A percentile compares a stretch with the other conserved stretches of the same genome.
phyloP scores from a whole-genome alignment of 1,140 invertebrate genomes.

The Acyrthosiphon pisum region DNA sequence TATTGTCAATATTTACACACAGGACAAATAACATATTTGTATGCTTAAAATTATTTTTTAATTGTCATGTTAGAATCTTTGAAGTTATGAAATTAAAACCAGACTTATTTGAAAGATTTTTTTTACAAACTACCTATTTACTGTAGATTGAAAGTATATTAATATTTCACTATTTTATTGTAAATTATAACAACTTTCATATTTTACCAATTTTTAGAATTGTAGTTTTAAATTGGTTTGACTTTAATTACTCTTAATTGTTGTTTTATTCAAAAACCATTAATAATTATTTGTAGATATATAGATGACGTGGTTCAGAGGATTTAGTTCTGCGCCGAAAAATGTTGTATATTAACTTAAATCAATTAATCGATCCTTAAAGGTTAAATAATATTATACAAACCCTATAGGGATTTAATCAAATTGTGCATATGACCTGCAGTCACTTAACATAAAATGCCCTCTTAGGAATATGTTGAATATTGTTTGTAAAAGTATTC shows the following conservation, averaged over 20 bases:
- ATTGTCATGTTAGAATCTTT: too few species aligned
- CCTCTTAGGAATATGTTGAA: neutral
- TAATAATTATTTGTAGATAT: too few species aligned
- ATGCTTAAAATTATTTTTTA: too few species aligned
- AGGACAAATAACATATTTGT: too few species aligned
- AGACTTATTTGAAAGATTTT: neutral
- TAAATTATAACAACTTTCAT: neutral
- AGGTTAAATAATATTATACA: neutral
- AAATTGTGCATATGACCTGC: neutral
- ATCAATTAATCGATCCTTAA: neutral
- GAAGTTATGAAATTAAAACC: neutral
- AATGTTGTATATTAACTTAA: neutral
- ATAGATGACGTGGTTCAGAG: too few species aligned
- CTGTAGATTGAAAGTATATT: too few species aligned
- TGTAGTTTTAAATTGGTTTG: neutral
- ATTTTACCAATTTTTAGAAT: neutral
- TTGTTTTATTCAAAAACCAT: neutral
- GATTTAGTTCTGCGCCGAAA: too few species aligned
- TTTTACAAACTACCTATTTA: neutral
- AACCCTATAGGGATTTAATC: neutral
- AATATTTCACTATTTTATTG: too few species aligned
- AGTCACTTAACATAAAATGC: too few species aligned
- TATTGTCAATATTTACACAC: too few species aligned
- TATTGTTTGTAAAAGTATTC: neutral
- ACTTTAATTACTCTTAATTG: neutral